Base-by-base conservation (phyloP, 1,140 invertebrate species). In the Gonioctena quinquepunctata region DNA sequence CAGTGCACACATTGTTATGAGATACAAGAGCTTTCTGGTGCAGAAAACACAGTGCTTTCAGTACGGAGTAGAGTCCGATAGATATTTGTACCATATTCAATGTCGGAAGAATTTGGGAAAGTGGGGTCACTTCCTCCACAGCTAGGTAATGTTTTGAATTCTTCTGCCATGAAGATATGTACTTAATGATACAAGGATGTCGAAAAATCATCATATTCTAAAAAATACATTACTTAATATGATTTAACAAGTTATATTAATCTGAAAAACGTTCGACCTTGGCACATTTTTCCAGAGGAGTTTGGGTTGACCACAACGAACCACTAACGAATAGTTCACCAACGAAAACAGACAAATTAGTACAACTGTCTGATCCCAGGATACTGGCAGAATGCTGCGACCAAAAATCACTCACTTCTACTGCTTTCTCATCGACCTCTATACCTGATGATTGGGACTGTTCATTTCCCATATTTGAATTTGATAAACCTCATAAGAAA, bases 161-260 rank as follows among this genome's bases (percentile, higher is more conserved):
- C 77, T 92, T 89, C 50, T 88, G 88, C 92, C 92, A 94, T 1
- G 91, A 90, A n/a, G 90, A 89, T 69, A 93, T 86, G 77, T 93
- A 95, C 75, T 89, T 90, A 4, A 94, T 79, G 74, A 95, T 94
- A 72, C 88, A 92, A 1, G 93, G 93, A 85, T 95, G 93, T 0
- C 93, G 87, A 83, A 93, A 89, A 65, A 93, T 87, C 86, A 92
- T 90, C 21, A 93, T 86, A 84, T 93, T 94, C 93, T 95, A 82
- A 65, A 88, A 88, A 65, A 68, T 72, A 72, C 16, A n/a, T n/a
- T n/a, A n/a, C n/a, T n/a, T n/a, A n/a, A n/a, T n/a, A n/a, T n/a
- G n/a, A n/a, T n/a, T n/a, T n/a, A 33, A 33, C 18, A 56, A 54
- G 18, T 52, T 18, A 28, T 21, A n/a, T 18, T 54, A 22, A 42